These are phyloP conservation scores for Grantiella picta DNA, from an alignment of 2,113 vertebrate species.

Conservation along the genomic window DNA sequence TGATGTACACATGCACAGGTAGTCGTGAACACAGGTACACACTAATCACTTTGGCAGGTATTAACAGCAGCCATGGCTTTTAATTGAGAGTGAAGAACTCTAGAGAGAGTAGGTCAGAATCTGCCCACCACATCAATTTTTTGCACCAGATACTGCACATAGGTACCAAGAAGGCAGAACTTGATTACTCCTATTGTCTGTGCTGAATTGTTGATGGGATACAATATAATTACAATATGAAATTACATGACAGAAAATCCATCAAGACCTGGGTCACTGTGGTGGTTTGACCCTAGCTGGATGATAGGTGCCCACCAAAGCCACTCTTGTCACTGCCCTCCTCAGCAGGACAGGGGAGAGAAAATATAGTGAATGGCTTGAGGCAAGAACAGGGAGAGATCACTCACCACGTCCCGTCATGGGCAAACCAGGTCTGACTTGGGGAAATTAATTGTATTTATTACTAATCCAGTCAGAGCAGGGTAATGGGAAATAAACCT, in stretches of 20 bases:
- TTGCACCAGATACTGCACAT: not conserved
- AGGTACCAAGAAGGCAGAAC: not conserved
- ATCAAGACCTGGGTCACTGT: not conserved
- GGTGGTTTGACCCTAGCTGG: not conserved
- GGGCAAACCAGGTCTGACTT: not conserved
- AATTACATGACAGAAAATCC: not conserved
- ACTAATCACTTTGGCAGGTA: not conserved
- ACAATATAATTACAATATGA: not conserved
- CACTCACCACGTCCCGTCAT: not conserved
- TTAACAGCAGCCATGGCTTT: not conserved
- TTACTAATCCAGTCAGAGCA: not conserved
- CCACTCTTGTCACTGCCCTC: not conserved
- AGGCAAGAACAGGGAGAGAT: not conserved
- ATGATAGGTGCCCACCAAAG: not conserved
- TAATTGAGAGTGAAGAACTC: not conserved
- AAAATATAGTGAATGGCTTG: rapidly evolving
- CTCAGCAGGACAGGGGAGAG: rapidly evolving
- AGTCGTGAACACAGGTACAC: not conserved
- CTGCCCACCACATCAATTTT: not conserved
- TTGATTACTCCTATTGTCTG: not conserved
- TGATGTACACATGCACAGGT: not conserved
- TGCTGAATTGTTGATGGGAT: not conserved
- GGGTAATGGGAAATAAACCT: not conserved
- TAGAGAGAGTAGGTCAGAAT: not conserved
- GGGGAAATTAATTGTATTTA: not conserved